Conservation (phyloP, 1,140 invertebrate genomes). For the Brachionus koreanus region DNA sequence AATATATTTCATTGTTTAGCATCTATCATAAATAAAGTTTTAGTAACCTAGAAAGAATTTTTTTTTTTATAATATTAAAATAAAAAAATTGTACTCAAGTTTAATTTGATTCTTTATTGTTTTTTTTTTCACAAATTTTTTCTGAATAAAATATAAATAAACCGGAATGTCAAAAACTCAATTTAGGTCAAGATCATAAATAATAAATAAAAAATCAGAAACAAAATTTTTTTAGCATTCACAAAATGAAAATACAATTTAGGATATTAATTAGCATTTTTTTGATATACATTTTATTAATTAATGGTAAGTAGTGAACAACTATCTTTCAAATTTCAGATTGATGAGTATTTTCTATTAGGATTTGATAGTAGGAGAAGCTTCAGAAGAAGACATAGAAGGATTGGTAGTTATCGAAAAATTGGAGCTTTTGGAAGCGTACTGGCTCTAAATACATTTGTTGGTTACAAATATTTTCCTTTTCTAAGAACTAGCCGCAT, state of each 20-base stretch:
- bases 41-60: not conserved
- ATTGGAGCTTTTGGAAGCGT: not conserved
- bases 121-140: too few relatives aligned
- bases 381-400: not conserved
- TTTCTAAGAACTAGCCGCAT: not conserved
- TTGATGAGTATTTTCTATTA: not conserved
- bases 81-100: not conserved
- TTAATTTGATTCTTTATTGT: not conserved
- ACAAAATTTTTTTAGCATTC: not conserved
- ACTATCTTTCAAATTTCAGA: not conserved
- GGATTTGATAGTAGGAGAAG: not conserved
- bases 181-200: constrained; percentile 15
- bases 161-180: not conserved
- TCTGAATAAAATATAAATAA: not conserved
- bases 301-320: not conserved
- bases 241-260: not conserved
- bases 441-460: not conserved
- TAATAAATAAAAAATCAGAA: not conserved
- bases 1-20: too few relatives aligned
- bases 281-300: not conserved
- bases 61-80: not conserved
- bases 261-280: not conserved
- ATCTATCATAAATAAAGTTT: not conserved
- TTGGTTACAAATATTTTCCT: not conserved
- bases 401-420: not conserved